These are phyloP conservation scores for Potorous gilbertii DNA, from an alignment of 2,797 vertebrate species.

Conservation along the genomic window DNA sequence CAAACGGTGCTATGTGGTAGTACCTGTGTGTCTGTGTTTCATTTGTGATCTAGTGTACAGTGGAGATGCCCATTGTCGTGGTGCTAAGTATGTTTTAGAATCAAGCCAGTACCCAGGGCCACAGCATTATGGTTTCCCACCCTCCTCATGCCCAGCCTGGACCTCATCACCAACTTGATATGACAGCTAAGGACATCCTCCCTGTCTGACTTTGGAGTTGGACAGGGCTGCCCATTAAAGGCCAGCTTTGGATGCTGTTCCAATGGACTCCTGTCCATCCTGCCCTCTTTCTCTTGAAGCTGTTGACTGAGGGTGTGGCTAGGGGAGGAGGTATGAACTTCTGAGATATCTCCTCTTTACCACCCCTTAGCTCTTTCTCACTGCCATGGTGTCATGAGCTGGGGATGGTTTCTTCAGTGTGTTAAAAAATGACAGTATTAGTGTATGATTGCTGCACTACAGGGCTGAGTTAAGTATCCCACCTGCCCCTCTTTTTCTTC, in stretches of 20 bases:
- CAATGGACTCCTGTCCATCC: neutral
- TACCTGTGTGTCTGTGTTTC: conserved; percentile 67
- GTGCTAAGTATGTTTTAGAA: conserved; percentile 84
- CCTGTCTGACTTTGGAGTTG: conserved; percentile 32
- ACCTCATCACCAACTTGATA: neutral
- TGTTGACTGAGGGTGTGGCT: neutral
- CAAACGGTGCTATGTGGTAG: conserved; percentile 67
- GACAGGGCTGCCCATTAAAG: neutral
- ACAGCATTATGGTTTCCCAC: conserved; percentile 29
- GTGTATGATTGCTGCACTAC: neutral
- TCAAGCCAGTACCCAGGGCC: conserved; percentile 67
- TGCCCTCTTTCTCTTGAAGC: neutral
- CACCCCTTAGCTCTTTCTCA: conserved; percentile 24
- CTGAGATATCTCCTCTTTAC: neutral
- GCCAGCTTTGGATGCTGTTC: neutral
- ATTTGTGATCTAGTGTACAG: conserved; percentile 79
- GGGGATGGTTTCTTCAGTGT: neutral
- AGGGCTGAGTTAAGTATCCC: neutral
- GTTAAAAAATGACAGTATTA: neutral
- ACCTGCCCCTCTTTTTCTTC: neutral
- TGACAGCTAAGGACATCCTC: neutral
- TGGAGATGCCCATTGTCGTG: conserved; percentile 81
- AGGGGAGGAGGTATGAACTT: neutral
- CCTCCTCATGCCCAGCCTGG: conserved; percentile 13
- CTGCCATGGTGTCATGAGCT: neutral